phyloP scores from a whole-genome alignment of 2,797 vertebrate species.

The Onychomys leucogaster region DNA sequence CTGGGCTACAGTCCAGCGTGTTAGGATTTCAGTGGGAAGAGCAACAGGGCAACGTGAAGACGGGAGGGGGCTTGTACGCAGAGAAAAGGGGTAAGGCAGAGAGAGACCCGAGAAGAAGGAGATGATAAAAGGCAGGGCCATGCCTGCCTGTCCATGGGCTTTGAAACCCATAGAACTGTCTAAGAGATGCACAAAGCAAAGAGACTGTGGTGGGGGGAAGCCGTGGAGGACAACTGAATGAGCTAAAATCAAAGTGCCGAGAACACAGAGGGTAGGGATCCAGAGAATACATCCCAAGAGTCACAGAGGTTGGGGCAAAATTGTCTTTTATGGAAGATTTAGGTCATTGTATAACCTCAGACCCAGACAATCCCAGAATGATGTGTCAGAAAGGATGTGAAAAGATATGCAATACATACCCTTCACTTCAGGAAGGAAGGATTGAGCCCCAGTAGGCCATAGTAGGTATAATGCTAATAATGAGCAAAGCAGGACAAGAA shows the following conservation, averaged over 20 bases:
- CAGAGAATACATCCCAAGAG: background rate
- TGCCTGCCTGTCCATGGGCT: background rate
- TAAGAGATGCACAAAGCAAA: background rate
- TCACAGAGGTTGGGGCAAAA: background rate
- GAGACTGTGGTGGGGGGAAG: background rate
- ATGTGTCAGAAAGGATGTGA: background rate
- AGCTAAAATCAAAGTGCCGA: background rate
- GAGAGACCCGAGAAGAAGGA: constrained; percentile 1
- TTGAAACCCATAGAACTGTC: constrained; percentile 5
- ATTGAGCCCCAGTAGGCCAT: background rate
- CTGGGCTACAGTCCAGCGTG: background rate
- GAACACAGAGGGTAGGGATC: background rate
- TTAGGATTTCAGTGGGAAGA: constrained; percentile 58
- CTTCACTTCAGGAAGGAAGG: background rate
- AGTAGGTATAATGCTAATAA: background rate
- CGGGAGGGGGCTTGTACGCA: background rate
- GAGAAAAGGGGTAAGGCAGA: constrained; percentile 15
- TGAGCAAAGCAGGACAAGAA: background rate
- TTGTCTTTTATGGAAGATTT: background rate
- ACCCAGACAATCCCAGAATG: background rate
- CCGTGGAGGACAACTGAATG: background rate
- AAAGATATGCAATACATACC: background rate
- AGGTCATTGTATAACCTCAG: background rate
- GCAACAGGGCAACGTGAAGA: constrained; percentile 17
- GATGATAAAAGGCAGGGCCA: constrained; percentile 9